A percentile compares a stretch with the other conserved stretches of the same genome.
These are phyloP conservation scores for Drosophila busckii DNA, from an alignment of 1,140 invertebrate genomes.

Conservation along the genomic window DNA sequence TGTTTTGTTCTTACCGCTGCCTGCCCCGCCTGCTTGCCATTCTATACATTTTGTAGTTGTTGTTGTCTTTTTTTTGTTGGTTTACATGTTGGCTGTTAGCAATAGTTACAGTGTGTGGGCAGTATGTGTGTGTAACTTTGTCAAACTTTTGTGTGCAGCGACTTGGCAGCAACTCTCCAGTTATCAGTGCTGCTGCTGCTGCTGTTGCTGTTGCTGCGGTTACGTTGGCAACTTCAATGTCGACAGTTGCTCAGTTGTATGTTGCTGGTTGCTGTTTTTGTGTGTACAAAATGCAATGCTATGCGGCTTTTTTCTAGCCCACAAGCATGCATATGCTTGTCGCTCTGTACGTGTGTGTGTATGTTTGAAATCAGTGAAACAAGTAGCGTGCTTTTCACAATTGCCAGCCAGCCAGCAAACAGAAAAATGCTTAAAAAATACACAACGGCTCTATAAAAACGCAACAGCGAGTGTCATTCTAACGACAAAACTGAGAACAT, in stretches of 20 bases:
- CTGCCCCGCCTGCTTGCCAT: no score
- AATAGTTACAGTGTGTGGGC: constrained; percentile 5
- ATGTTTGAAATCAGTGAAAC: constrained; percentile 48
- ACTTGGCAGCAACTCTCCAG: constrained; percentile 8
- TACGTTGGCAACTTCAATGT: constrained; percentile 30
- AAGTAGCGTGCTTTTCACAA: constrained; percentile 66
- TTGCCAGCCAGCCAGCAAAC: constrained; percentile 47
- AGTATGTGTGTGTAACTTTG: constrained; percentile 34
- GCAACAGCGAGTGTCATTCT: background rate
- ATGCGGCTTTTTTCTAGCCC: constrained; percentile 48
- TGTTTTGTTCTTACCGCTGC: no score
- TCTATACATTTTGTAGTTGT: no score
- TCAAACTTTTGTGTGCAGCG: constrained; percentile 46
- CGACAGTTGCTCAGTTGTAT: constrained; percentile 51
- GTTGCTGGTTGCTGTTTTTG: constrained; percentile 22
- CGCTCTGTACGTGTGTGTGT: constrained; percentile 23
- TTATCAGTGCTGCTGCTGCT: constrained; percentile 8
- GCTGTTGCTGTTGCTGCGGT: constrained; percentile 22
- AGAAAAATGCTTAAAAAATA: constrained; percentile 26
- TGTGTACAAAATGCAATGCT: no score
- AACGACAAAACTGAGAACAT: constrained; percentile 21
- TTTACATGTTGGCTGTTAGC: background rate
- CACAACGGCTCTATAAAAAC: background rate
- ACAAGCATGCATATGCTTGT: constrained; percentile 19
- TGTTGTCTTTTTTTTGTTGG: no score